Evolutionary conservation across 2,888 invertebrate species (phyloP).

Genomic region (Standfussiana lucernea): DNA sequence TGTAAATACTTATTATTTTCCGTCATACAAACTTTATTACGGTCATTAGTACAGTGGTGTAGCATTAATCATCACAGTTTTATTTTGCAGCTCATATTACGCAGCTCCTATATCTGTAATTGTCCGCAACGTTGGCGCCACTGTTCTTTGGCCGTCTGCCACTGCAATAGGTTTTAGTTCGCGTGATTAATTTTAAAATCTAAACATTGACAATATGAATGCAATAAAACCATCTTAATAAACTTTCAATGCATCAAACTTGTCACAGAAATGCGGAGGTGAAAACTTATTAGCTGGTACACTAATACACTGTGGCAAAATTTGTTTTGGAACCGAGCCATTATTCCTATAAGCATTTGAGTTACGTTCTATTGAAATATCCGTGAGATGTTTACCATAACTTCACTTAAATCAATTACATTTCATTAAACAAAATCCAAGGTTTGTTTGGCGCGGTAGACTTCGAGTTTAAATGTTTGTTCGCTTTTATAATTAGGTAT

Average conservation of each 20-base stretch:
- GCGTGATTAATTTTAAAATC: conserved; percentile 81
- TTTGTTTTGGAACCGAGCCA: conserved; percentile 77
- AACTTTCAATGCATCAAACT: conserved; percentile 73
- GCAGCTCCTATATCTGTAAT: conserved; percentile 82
- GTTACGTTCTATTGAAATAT: conserved; percentile 71
- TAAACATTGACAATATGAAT: conserved; percentile 74
- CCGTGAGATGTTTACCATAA: conserved; percentile 73
- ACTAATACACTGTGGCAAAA: conserved; percentile 65
- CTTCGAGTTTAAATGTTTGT: conserved; percentile 63
- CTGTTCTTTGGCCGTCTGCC: conserved; percentile 85
- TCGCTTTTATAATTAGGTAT: conserved; percentile 64
- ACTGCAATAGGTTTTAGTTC: conserved; percentile 78
- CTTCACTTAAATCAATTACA: conserved; percentile 71
- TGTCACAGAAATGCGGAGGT: conserved; percentile 70
- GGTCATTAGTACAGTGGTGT: conserved; percentile 74
- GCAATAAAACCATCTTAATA: conserved; percentile 73
- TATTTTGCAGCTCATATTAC: conserved; percentile 84
- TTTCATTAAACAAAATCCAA: conserved; percentile 68
- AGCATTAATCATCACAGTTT: conserved; percentile 83
- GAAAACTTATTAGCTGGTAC: conserved; percentile 70
- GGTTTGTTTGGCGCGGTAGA: conserved; percentile 56
- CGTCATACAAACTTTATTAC: conserved; percentile 72
- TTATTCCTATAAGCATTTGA: conserved; percentile 67
- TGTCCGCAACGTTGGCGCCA: conserved; percentile 85
- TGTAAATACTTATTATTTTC: conserved; percentile 60